These are phyloP conservation scores for Erinaceus europaeus DNA, from an alignment of 2,113 vertebrate genomes.

Conservation along the genomic window DNA sequence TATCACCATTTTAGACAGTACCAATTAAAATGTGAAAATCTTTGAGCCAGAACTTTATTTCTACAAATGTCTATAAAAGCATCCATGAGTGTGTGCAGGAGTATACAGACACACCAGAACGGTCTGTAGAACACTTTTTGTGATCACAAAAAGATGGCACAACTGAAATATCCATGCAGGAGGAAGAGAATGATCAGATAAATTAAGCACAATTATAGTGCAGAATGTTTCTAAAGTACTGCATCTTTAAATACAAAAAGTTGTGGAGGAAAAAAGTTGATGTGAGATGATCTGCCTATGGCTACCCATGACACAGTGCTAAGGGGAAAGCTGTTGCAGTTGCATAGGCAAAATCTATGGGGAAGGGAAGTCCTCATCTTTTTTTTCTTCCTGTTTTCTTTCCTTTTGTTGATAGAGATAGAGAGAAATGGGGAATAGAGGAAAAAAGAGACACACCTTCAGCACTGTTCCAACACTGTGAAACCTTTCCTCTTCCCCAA, in stretches of 20 bases:
- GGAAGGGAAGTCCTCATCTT: rapidly evolving
- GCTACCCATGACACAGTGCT: neutral
- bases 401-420: no score
- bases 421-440: no score
- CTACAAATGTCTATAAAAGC: neutral
- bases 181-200: neutral
- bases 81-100: neutral
- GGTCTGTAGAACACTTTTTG: neutral
- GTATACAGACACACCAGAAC: neutral
- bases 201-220: neutral
- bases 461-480: no score
- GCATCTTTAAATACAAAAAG: neutral
- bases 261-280: neutral
- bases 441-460: no score
- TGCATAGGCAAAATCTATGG: neutral
- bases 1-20: neutral
- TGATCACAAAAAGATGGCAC: constrained; percentile 1
- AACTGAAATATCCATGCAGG: neutral
- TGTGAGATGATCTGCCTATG: neutral
- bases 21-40: constrained; percentile 21
- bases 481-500: no score
- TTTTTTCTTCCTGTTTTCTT: no score
- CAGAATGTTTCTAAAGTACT: neutral
- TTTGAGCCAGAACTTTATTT: constrained; percentile 39
- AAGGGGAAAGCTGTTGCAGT: no score